Evolutionary conservation across 2,113 vertebrate species (phyloP).

Genomic region (Junco hyemalis): DNA sequence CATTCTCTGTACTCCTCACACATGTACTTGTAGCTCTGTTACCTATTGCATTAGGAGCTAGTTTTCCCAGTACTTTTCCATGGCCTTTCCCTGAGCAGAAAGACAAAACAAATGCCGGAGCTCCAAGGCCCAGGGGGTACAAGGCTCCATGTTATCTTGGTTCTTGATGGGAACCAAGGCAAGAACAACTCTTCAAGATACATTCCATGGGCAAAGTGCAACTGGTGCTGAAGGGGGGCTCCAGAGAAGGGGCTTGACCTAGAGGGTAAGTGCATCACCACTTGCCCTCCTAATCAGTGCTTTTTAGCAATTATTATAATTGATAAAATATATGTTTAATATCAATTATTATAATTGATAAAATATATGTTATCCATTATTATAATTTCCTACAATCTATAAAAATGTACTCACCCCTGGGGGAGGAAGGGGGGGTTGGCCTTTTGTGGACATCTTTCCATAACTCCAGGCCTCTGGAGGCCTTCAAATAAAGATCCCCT

Average conservation of each 20-base stretch:
- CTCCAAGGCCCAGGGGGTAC: background rate
- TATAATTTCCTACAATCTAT: background rate
- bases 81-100: background rate
- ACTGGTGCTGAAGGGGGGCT: background rate
- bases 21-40: background rate
- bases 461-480: background rate
- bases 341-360: no score
- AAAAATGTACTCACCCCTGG: background rate
- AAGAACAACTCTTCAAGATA: accelerated
- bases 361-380: no score
- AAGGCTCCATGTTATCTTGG: background rate
- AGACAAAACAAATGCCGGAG: background rate
- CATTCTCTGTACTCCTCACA: background rate
- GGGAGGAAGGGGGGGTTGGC: no score
- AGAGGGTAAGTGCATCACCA: background rate
- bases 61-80: background rate
- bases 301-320: background rate
- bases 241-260: background rate
- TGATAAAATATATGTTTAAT: no score
- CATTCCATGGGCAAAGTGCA: background rate
- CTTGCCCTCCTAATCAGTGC: background rate
- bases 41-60: background rate
- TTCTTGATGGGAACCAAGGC: background rate
- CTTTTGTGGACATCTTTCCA: background rate
- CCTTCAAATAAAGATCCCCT: background rate